phyloP scores from a whole-genome alignment of 2,797 vertebrate genomes.

The Discoglossus pictus region DNA sequence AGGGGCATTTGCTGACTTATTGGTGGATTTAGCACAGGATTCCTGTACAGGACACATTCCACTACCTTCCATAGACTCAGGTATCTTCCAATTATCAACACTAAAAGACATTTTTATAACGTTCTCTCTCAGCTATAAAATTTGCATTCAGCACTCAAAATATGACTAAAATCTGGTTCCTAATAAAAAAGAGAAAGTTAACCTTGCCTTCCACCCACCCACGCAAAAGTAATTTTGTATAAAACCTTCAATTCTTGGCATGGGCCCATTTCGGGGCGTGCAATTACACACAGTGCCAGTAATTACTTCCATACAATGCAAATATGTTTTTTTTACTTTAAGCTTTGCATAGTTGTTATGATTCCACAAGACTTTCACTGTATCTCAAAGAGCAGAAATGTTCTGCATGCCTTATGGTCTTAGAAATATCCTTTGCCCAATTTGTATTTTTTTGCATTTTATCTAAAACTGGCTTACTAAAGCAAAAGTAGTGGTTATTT shows the following conservation, averaged over 20 bases:
- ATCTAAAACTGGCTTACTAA: too few relatives aligned
- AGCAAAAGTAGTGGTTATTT: constrained; percentile 18
- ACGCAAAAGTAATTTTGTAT: constrained; percentile 88
- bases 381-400: constrained; percentile 48
- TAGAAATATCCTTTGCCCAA: constrained; percentile 55
- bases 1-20: too few relatives aligned
- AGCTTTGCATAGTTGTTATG: constrained; percentile 63
- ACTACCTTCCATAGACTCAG: too few relatives aligned
- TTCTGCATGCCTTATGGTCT: constrained; percentile 57
- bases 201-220: constrained; percentile 79
- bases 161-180: constrained; percentile 73
- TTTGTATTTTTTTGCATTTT: background rate
- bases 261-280: constrained; percentile 82
- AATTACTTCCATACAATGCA: constrained; percentile 93
- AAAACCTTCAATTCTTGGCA: constrained; percentile 79
- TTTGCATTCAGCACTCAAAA: constrained; percentile 85
- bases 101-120: constrained; percentile 71
- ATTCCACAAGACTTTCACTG: constrained; percentile 64
- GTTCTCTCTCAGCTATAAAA: constrained; percentile 78
- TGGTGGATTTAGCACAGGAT: too few relatives aligned
- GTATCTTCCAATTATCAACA: too few relatives aligned
- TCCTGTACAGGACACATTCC: too few relatives aligned
- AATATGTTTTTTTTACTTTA: constrained; percentile 70
- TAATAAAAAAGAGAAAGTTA: constrained; percentile 72
- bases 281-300: constrained; percentile 82